Percentiles rank a stretch among this genome's conserved stretches.
phyloP scores from a whole-genome alignment of 1,140 invertebrate genomes.

The Drosophila nigromelanica region DNA sequence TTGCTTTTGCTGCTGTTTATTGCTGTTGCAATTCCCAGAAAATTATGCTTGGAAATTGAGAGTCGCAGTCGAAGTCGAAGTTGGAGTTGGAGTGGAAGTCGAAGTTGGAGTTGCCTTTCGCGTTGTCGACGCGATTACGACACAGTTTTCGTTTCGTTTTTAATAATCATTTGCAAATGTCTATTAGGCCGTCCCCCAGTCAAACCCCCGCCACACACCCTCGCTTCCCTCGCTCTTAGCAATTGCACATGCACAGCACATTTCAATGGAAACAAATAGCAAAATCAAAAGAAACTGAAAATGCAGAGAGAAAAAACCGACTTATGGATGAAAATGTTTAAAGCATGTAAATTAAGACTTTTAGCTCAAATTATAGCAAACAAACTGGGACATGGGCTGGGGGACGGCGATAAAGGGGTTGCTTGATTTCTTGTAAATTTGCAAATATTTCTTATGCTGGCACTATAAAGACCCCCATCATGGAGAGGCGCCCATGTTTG shows the following conservation, averaged over 20 bases:
- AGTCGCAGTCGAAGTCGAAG: conserved; percentile 23
- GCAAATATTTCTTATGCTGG: conserved; percentile 38
- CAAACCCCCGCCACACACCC: background rate
- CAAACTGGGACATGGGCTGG: conserved; percentile 1
- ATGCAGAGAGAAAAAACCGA: conserved; percentile 19
- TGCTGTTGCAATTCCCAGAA: conserved; percentile 62
- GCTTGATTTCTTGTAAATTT: conserved; percentile 46
- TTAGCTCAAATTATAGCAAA: conserved; percentile 54
- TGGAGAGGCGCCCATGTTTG: conserved; percentile 12
- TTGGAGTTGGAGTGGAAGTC: conserved; percentile 15
- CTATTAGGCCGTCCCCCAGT: conserved; percentile 44
- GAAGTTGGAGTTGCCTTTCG: conserved; percentile 42
- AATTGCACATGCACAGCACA: conserved; percentile 51
- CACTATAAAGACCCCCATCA: background rate
- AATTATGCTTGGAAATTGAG: conserved; percentile 65
- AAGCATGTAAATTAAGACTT: conserved; percentile 62
- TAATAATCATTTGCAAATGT: conserved; percentile 70
- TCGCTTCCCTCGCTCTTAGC: background rate
- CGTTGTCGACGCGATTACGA: conserved; percentile 64
- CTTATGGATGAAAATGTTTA: conserved; percentile 35
- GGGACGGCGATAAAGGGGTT: background rate
- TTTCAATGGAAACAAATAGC: conserved; percentile 55
- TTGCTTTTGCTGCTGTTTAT: conserved; percentile 18
- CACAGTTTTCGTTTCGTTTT: conserved; percentile 71
- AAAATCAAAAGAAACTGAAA: conserved; percentile 47